Conservation (phyloP, 2,888 invertebrate species). For the Pimpla rufipes region DNA sequence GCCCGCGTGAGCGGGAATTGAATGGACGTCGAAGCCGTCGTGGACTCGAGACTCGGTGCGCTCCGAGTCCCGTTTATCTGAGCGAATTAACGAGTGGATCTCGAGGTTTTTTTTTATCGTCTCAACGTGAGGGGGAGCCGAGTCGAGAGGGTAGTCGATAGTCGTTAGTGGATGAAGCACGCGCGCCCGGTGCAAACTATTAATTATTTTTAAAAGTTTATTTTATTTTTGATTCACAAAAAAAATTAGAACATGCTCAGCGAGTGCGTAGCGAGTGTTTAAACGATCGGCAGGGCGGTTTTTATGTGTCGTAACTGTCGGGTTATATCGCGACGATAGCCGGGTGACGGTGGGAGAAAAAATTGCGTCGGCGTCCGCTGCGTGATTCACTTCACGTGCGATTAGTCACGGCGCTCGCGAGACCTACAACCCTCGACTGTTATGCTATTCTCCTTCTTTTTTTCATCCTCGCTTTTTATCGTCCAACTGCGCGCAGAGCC, state of each 20-base stretch:
- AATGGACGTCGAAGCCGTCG: conserved; percentile 13
- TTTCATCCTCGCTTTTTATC: conserved; percentile 17
- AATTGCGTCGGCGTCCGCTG: conserved; percentile 53
- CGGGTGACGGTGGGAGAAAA: conserved; percentile 39
- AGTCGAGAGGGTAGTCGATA: conserved; percentile 7
- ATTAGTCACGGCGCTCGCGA: conserved; percentile 52
- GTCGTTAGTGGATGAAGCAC: conserved; percentile 23
- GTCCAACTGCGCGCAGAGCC: conserved; percentile 4
- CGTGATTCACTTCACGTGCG: conserved; percentile 46
- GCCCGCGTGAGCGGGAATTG: conserved; percentile 9
- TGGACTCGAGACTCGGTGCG: conserved; percentile 15
- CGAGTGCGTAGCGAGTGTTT: conserved; percentile 31
- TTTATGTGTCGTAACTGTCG: background rate
- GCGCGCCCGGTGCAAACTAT: conserved; percentile 5
- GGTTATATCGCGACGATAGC: conserved; percentile 8
- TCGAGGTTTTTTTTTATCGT: conserved; percentile 9
- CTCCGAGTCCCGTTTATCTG: conserved; percentile 17
- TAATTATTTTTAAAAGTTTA: too few relatives aligned
- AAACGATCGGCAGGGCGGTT: conserved; percentile 29
- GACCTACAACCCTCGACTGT: conserved; percentile 41
- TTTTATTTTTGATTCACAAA: too few relatives aligned
- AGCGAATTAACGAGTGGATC: conserved; percentile 42
- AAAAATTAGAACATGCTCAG: background rate
- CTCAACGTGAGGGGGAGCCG: background rate
- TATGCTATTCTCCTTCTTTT: background rate